A percentile compares a stretch with the other conserved stretches of the same genome.
Evolutionary conservation across 2,888 invertebrate species (phyloP).

Genomic region (Tholera decimalis): DNA sequence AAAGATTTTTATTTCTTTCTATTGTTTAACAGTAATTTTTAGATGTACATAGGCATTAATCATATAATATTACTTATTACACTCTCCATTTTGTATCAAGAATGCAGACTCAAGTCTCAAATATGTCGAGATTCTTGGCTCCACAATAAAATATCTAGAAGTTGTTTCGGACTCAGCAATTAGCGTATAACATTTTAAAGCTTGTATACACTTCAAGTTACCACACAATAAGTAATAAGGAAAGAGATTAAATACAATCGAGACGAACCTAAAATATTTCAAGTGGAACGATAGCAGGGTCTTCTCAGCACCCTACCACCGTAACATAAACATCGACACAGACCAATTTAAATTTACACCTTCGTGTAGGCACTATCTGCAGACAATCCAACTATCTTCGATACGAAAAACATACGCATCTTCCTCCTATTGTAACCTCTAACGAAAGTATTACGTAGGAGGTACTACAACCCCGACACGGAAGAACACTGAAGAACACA

Average conservation of each 20-base stretch:
- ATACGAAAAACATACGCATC: constrained; percentile 66
- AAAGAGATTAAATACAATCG: constrained; percentile 44
- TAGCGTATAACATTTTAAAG: constrained; percentile 12
- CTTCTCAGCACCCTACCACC: constrained; percentile 22
- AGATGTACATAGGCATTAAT: no score
- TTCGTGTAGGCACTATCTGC: constrained; percentile 59
- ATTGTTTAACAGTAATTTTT: no score
- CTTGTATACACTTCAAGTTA: constrained; percentile 23
- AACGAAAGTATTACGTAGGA: constrained; percentile 67
- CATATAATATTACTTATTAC: no score
- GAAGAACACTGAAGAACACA: constrained; percentile 34
- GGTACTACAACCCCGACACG: constrained; percentile 31
- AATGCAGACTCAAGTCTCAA: background rate
- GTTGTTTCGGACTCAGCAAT: background rate
- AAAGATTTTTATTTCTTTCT: no score
- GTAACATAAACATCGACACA: constrained; percentile 53
- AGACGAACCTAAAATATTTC: constrained; percentile 38
- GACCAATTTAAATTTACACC: constrained; percentile 63
- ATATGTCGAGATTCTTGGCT: background rate
- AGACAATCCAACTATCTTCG: constrained; percentile 62
- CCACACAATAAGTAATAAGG: constrained; percentile 50
- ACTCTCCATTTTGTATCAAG: background rate
- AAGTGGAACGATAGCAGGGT: constrained; percentile 30
- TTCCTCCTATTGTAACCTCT: constrained; percentile 63
- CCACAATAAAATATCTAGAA: constrained; percentile 10